Conservation (phyloP, 1,140 invertebrate species). For the Bacillus rossius region DNA sequence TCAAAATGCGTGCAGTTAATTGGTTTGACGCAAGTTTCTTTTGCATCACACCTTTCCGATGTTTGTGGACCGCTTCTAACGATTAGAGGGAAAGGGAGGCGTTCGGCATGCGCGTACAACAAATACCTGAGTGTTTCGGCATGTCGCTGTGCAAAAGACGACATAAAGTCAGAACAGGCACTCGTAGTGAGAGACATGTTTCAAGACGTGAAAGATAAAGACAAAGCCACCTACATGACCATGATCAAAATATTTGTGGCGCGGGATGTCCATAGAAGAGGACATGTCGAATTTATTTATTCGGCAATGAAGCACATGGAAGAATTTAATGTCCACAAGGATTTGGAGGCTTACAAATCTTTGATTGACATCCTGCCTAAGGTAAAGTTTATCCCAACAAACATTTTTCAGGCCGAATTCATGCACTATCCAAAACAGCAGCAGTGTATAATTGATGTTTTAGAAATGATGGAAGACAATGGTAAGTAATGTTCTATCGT, state of each 20-base stretch:
- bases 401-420: conserved; percentile 78
- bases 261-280: conserved; percentile 54
- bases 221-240: conserved; percentile 66
- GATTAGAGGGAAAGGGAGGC: no score
- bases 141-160: no score
- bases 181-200: conserved; percentile 39
- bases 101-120: no score
- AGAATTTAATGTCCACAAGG: conserved; percentile 83
- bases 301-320: conserved; percentile 84
- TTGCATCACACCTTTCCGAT: no score
- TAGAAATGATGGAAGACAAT: conserved; percentile 89
- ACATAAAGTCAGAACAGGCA: conserved; percentile 3
- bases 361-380: conserved; percentile 90
- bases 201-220: conserved; percentile 52
- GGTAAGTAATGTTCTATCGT: conserved; percentile 50
- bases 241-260: conserved; percentile 65
- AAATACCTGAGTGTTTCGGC: no score
- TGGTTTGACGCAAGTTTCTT: no score
- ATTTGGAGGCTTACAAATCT: conserved; percentile 88
- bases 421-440: conserved; percentile 95
- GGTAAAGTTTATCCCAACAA: conserved; percentile 77
- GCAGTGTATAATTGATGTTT: conserved; percentile 76
- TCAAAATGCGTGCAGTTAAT: no score
- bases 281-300: conserved; percentile 92
- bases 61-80: no score